Base-by-base conservation (phyloP, 2,113 vertebrate genomes). In the Lophotis ruficrista region DNA sequence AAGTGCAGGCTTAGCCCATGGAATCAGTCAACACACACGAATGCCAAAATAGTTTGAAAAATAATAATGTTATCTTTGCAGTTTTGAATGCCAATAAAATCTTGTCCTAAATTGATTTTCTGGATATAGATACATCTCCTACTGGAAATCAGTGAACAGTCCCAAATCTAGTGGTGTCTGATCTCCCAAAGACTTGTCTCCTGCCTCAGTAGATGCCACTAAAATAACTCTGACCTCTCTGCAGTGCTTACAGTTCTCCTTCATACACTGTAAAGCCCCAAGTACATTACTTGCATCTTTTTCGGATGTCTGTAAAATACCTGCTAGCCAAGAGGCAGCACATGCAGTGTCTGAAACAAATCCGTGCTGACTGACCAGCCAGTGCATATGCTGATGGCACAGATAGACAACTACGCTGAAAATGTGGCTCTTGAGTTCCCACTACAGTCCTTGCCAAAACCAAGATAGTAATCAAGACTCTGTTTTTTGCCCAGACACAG, bases 291-390 rank as follows among this genome's bases (percentile, higher is more conserved):
- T 69, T 72, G 5, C 2, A 1, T 37, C 9, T 48, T 83, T 78
- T 91, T 41, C 38, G n/a, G 8, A 13, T 31, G 19, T 83, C 53
- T 80, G n/a, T 58, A 61, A 61, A 76, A 60, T 31, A 53, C 31
- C n/a, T 61, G 27, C 71, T 92, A 69, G 22, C 27, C 37, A 56
- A 85, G 33, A 83, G 30, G 31, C 66, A 93, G 38, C 22, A 24
- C 1, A 2, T 9, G 12, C 0, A 0, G 7, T 62, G 10, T 21
- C 51, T 78, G 45, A 82, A 61, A 33, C 9, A 56, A 2, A 17
- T 20, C 53, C 13, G 0, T n/a, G 31, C 21, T 56, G 47, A 53
- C 62, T 60, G 66, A 33, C 70, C 54, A 27, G 33, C 18, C 62
- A 70, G n/a, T 28, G 72, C 43, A 31, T 13, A 25, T 64, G 35